A percentile compares a stretch with the other conserved stretches of the same genome.
These are phyloP conservation scores for Peromyscus maniculatus DNA, from an alignment of 2,113 vertebrate genomes.

Conservation along the genomic window DNA sequence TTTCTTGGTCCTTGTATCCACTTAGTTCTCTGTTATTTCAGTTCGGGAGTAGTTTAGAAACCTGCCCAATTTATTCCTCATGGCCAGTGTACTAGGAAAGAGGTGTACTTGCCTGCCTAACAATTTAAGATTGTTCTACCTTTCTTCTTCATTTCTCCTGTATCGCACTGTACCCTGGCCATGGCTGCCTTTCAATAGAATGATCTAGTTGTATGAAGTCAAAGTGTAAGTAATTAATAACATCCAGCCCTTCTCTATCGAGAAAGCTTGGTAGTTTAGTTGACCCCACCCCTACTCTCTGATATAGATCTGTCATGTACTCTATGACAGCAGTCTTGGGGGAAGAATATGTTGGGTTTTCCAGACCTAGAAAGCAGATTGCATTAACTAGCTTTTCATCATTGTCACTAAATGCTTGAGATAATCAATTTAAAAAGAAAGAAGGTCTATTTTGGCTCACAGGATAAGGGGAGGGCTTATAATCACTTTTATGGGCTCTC, in stretches of 20 bases:
- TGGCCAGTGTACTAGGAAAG: not conserved
- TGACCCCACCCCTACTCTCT: not conserved
- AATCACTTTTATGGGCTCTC: not conserved
- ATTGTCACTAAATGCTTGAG: not conserved
- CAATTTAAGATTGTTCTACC: no score
- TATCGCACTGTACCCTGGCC: not conserved
- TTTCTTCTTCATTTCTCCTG: not conserved
- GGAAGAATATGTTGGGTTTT: not conserved
- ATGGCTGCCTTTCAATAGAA: not conserved
- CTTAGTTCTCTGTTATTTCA: not conserved
- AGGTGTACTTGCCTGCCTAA: not conserved
- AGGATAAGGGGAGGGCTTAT: no score
- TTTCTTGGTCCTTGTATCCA: accelerated
- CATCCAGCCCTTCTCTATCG: not conserved
- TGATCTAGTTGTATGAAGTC: not conserved
- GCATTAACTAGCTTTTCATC: not conserved
- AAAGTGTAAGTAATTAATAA: not conserved
- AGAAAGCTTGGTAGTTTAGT: accelerated
- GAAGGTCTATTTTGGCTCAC: not conserved
- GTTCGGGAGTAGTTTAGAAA: not conserved
- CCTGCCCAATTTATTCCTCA: not conserved
- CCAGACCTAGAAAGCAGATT: not conserved
- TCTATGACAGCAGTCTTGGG: not conserved
- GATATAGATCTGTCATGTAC: not conserved
- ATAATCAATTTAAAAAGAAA: not conserved